Evolutionary conservation across 2,113 vertebrate genomes (phyloP), one percentile per base, ranked within the genome.

Genomic region (Balaenoptera acutorostrata): DNA sequence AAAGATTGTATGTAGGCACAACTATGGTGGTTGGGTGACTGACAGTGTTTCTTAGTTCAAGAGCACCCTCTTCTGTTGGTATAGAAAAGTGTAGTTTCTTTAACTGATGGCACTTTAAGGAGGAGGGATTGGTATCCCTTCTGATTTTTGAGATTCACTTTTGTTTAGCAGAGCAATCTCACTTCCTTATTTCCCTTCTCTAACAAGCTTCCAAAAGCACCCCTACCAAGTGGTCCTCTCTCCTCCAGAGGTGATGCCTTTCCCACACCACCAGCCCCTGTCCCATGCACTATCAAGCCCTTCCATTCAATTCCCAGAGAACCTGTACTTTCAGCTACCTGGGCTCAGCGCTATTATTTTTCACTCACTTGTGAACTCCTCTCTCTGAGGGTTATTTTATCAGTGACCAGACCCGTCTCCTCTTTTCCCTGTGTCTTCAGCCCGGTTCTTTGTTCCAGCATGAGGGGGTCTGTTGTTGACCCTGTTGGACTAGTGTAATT

Each of bases 41-140:
- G 36, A n/a, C 46, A 81, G 49, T 8, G 31, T 97, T 98, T 97
- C 92, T 88, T 95, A 86, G 92, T 77, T 97, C 97, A 97, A 97
- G 96, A 96, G 97, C 95, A 66, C 98, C 98, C 98, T 98, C 98
- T 98, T 96, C 98, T 97, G 97, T 95, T 95, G 23, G 52, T 68
- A 64, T 13, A 8, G 63, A 33, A 90, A 97, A 97, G 39, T 93
- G 92, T 94, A 74, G 15, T 41, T 95, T 95, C 93, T 91, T 88
- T 57, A 3, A 25, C 3, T 68, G 41, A 68, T 10, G 52, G 59
- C 57, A 86, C 29, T 87, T 92, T 8, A 20, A 31, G 1, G 27
- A 83, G 31, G 36, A 59, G 31, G n/a, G 74, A 52, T 31, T 25
- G 21, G 25, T 41, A 3, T 27, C 7, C 6, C 49, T 87, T 49